Percentiles rank a stretch among this genome's conserved stretches.
Evolutionary conservation across 2,113 vertebrate genomes (phyloP).

Genomic region (Setophaga coronata): DNA sequence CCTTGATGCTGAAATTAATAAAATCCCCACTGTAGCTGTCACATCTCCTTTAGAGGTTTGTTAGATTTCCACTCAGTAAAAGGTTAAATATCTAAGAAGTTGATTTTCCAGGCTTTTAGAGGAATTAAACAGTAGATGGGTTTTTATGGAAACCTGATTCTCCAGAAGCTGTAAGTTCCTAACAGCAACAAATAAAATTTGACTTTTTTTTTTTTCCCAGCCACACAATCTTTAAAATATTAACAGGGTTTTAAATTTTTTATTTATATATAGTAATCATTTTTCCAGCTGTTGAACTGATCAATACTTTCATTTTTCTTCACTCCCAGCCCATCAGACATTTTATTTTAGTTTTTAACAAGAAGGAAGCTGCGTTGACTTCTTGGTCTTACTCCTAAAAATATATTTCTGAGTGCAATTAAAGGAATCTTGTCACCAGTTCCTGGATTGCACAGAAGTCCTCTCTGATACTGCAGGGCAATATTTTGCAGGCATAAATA

Average conservation of each 20-base stretch:
- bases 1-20: not conserved
- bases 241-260: not conserved
- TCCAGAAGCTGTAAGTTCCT: slow-evolving; percentile 12
- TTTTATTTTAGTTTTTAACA: slow-evolving; percentile 46
- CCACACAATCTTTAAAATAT: slow-evolving; percentile 13
- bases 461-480: not conserved
- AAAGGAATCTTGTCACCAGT: slow-evolving; percentile 7
- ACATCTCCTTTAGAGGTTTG: not conserved
- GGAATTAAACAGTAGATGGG: not conserved
- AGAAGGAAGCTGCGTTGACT: not conserved
- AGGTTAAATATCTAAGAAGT: slow-evolving; percentile 1
- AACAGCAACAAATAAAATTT: not conserved
- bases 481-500: not conserved
- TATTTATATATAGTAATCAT: slow-evolving; percentile 11
- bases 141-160: slow-evolving; percentile 1
- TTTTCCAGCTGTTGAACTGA: slow-evolving; percentile 56
- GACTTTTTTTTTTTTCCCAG: not conserved
- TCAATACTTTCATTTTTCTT: slow-evolving; percentile 7
- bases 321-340: not conserved
- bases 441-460: slow-evolving; percentile 8
- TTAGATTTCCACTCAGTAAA: not conserved
- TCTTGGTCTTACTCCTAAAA: slow-evolving; percentile 51
- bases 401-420: slow-evolving; percentile 21
- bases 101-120: slow-evolving; percentile 10
- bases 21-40: not conserved